Base-by-base conservation (phyloP, 2,113 vertebrate genomes). In the Pagrus major region DNA sequence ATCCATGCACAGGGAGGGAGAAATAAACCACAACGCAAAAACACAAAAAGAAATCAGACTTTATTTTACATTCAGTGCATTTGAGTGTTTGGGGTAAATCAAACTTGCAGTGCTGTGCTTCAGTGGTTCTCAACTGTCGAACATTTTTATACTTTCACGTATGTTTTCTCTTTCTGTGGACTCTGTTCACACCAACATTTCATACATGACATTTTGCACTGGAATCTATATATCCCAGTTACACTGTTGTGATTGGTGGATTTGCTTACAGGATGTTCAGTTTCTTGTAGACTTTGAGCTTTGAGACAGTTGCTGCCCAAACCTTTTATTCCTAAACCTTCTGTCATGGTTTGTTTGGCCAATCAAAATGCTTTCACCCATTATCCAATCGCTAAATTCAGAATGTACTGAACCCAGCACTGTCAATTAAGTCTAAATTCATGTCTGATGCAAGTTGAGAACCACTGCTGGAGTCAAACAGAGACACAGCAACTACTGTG, bases 111-210 rank as follows among this genome's bases (percentile, higher is more conserved):
- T 29, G 25, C n/a, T 54, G 35, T 44, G 46, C 31, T 63, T 49
- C 20, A 60, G 52, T 56, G 76, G 79, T 82, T 89, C 85, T 89
- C 85, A 87, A 83, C 88, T 65, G 0, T 31, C 25, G 49, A 7
- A 47, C 8, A 41, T 31, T 15, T 16, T 5, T 1, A 35, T 0
- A 9, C 46, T 46, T 42, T 42, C 0, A 64, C 44, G 25, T 41
- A 9, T 21, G 21, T n/a, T 15, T 20, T 73, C 25, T 5, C 12
- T 25, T 35, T 33, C 0, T 14, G 10, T 11, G n/a, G n/a, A n/a
- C n/a, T n/a, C 4, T 25, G 8, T 68, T 51, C 16, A 39, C 33
- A 39, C 15, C 21, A 23, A 20, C 6, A 21, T 47, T 66, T 33
- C n/a, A n/a, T 35, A 49, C 46, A 23, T 52, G 23, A 29, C 1